Evolutionary conservation across 2,797 vertebrate genomes (phyloP).

Genomic region (Oreochromis grahami): DNA sequence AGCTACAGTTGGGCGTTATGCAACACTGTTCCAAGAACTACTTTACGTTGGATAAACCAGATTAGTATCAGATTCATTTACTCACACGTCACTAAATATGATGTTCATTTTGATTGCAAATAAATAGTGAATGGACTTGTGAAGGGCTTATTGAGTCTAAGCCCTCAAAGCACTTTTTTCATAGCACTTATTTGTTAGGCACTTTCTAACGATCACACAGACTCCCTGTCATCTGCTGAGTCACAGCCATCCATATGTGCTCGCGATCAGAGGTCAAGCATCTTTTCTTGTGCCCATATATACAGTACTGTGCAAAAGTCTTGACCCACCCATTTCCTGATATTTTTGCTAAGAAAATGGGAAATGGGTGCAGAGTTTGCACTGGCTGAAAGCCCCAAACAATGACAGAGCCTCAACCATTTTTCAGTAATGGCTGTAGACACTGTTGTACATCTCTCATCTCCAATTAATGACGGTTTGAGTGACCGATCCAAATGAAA

Average conservation of each 20-base stretch:
- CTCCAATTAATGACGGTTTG: background rate
- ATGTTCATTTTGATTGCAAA: background rate
- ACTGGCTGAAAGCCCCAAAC: background rate
- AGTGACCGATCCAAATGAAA: too few species aligned
- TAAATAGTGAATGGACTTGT: background rate
- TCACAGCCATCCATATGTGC: background rate
- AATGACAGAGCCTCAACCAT: background rate
- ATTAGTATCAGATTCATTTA: background rate
- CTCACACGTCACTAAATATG: background rate
- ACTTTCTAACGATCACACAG: background rate
- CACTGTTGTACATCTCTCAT: background rate
- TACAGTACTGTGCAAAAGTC: background rate
- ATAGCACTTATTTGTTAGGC: background rate
- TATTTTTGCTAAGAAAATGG: background rate
- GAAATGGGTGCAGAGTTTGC: background rate
- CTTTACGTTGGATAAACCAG: background rate
- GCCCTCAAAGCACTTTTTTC: background rate
- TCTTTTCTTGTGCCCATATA: background rate
- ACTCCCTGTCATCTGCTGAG: background rate
- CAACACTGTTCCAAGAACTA: background rate
- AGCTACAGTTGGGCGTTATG: background rate
- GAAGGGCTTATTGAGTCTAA: background rate
- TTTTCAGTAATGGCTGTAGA: background rate
- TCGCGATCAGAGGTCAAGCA: background rate
- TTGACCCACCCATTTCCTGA: background rate